Percentiles rank a stretch among this genome's conserved stretches.
Evolutionary conservation across 2,888 invertebrate genomes (phyloP).

Genomic region (Pseudanteris insignis): DNA sequence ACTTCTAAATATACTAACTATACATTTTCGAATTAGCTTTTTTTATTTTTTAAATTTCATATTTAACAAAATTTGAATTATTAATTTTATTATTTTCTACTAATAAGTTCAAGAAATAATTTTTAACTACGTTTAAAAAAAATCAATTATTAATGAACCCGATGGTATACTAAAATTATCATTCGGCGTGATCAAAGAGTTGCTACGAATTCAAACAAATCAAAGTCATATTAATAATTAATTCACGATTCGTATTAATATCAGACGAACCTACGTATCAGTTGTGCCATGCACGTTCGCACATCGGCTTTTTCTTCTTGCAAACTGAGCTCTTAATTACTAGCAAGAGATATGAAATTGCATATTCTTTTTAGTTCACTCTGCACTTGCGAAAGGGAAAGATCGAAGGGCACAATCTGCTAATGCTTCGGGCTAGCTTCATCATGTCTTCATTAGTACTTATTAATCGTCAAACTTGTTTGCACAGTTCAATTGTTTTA

Average conservation of each 20-base stretch:
- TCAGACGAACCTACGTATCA: conserved; percentile 52
- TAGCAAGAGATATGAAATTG: conserved; percentile 33
- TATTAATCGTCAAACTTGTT: conserved; percentile 62
- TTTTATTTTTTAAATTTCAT: no score
- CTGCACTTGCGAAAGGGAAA: conserved; percentile 25
- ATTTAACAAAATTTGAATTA: no score
- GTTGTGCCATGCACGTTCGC: conserved; percentile 45
- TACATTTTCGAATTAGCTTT: no score
- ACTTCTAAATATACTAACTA: no score
- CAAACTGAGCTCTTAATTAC: conserved; percentile 63
- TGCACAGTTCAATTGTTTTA: conserved; percentile 59
- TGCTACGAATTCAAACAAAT: conserved; percentile 63
- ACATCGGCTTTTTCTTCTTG: conserved; percentile 36
- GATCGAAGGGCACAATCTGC: conserved; percentile 44
- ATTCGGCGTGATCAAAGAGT: conserved; percentile 60
- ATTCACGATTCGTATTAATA: conserved; percentile 62
- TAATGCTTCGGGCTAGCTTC: conserved; percentile 50
- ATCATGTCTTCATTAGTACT: conserved; percentile 63
- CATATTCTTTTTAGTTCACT: conserved; percentile 15
- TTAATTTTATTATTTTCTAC: no score
- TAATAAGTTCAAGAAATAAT: no score
- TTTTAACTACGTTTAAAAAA: no score
- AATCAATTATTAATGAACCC: no score
- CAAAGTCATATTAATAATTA: conserved; percentile 63
- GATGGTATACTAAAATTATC: no score